phyloP scores from a whole-genome alignment of 2,797 vertebrate species.

The Anas bahamensis region DNA sequence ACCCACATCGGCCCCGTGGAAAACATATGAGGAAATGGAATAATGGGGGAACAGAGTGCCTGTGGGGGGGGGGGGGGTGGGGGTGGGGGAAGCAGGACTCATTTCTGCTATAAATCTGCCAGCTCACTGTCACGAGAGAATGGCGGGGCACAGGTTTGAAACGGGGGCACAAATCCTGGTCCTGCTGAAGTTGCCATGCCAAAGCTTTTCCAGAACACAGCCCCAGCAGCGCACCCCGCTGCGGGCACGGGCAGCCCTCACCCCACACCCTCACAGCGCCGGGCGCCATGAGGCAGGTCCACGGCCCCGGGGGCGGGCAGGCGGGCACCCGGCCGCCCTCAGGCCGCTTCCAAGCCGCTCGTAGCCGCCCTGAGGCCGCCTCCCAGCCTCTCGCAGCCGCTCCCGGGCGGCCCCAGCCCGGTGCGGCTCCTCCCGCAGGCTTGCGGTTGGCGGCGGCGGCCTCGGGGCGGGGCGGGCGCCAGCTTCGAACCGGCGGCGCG shows the following conservation, averaged over 20 bases:
- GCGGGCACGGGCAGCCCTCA: no score
- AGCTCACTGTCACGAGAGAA: background rate
- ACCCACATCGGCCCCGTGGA: background rate
- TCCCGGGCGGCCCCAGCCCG: background rate
- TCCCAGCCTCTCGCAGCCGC: background rate
- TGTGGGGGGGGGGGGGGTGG: no score
- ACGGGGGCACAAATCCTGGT: background rate
- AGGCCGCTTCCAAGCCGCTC: no score
- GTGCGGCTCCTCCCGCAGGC: background rate
- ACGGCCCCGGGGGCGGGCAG: no score
- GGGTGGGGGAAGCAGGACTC: no score
- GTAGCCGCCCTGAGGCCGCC: background rate
- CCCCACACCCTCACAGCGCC: no score
- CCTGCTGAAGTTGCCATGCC: background rate
- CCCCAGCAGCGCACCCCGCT: no score
- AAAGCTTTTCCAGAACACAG: no score
- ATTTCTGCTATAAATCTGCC: background rate
- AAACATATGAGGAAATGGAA: background rate
- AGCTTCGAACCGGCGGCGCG: slow-evolving; percentile 48
- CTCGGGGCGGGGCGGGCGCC: slow-evolving; percentile 39
- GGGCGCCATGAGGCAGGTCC: no score
- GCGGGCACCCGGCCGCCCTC: no score
- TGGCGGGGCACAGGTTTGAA: background rate
- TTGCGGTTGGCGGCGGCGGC: background rate
- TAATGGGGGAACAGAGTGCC: background rate